These are phyloP conservation scores for Sitta europaea DNA, from an alignment of 2,113 vertebrate species.

Conservation along the genomic window DNA sequence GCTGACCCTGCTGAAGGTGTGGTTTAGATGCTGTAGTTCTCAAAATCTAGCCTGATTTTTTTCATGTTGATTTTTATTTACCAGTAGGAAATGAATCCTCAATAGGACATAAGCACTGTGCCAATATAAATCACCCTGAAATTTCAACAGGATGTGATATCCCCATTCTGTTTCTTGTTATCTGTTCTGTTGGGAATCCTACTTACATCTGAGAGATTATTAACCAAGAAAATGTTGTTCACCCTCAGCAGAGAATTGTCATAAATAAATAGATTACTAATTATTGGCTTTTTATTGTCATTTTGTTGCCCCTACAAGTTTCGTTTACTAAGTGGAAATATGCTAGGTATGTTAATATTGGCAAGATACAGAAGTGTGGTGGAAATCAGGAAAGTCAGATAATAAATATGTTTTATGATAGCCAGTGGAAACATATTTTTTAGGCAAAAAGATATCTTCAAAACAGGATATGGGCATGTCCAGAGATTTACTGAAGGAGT, in stretches of 20 bases:
- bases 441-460: background rate
- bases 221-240: background rate
- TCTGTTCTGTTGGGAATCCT: background rate
- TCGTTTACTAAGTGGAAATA: background rate
- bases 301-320: background rate
- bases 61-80: background rate
- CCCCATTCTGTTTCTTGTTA: background rate
- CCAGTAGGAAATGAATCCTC: background rate
- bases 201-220: background rate
- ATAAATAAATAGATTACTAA: background rate
- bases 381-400: background rate
- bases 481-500: background rate
- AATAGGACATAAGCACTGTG: background rate
- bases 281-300: background rate
- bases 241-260: background rate
- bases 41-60: background rate
- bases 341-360: background rate
- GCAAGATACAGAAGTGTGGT: background rate
- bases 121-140: background rate
- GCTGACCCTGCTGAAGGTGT: background rate
- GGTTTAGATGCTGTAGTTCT: background rate
- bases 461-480: background rate
- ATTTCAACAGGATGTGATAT: background rate
- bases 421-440: background rate
- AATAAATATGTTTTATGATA: slow-evolving; percentile 17